These are phyloP conservation scores for Sandelia bainsii DNA, from an alignment of 2,797 vertebrate genomes.

Conservation along the genomic window DNA sequence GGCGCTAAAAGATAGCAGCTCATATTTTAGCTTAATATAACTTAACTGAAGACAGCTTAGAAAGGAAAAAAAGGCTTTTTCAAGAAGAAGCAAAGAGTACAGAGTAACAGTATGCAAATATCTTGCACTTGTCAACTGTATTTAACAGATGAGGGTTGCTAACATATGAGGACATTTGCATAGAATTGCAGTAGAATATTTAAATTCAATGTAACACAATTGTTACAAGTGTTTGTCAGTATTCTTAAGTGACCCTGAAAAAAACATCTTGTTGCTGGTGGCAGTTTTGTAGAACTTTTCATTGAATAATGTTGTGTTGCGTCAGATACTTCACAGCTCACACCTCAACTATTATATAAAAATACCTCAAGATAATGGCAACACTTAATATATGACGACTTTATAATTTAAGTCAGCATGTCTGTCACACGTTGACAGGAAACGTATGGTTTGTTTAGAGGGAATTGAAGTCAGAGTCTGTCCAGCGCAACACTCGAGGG, in stretches of 20 bases:
- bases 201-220: constrained; percentile 22
- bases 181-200: constrained; percentile 40
- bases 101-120: constrained; percentile 66
- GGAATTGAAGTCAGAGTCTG: constrained; percentile 37
- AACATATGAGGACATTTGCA: constrained; percentile 30
- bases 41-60: constrained; percentile 29
- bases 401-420: constrained; percentile 31
- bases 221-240: constrained; percentile 19
- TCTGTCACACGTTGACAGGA: constrained; percentile 41
- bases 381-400: constrained; percentile 32
- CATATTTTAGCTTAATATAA: constrained; percentile 49
- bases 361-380: constrained; percentile 17
- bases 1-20: constrained; percentile 41
- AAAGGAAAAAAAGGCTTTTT: constrained; percentile 38
- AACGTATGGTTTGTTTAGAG: constrained; percentile 39
- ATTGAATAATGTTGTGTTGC: not conserved
- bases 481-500: constrained; percentile 34
- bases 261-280: not conserved
- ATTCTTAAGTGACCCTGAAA: not conserved
- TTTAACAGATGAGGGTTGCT: constrained; percentile 46
- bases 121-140: constrained; percentile 54
- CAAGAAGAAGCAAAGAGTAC: constrained; percentile 30
- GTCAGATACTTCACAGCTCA: not conserved
- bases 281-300: not conserved
- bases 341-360: not conserved